Evolutionary conservation across 2,888 invertebrate species (phyloP).

Genomic region (Drosophila testacea): DNA sequence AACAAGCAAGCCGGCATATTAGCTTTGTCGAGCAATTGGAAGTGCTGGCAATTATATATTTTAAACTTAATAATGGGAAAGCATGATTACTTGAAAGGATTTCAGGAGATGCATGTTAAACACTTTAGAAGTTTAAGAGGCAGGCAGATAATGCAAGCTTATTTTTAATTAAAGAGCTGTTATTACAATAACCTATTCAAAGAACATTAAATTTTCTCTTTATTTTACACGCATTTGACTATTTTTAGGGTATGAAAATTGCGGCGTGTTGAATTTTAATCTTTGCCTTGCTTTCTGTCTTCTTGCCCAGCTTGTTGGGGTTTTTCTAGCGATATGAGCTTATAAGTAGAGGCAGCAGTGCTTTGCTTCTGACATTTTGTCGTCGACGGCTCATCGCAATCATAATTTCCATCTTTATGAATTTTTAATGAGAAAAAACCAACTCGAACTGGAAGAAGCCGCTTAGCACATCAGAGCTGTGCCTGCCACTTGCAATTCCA

Average conservation of each 20-base stretch:
- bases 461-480: slow-evolving; percentile 39
- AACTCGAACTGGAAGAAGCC: slow-evolving; percentile 44
- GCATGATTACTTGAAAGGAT: not conserved
- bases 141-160: not conserved
- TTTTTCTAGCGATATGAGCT: slow-evolving; percentile 21
- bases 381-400: slow-evolving; percentile 75
- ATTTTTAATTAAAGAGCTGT: not conserved
- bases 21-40: not conserved
- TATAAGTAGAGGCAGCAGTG: slow-evolving; percentile 24
- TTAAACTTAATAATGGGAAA: not conserved
- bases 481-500: slow-evolving; percentile 74
- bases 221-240: not conserved
- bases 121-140: not conserved
- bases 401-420: slow-evolving; percentile 81
- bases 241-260: slow-evolving; percentile 21
- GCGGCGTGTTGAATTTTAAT: not conserved
- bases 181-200: not conserved
- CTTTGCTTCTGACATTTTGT: slow-evolving; percentile 73
- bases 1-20: not conserved
- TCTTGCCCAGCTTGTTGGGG: not conserved
- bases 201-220: not conserved
- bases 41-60: not conserved
- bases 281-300: not conserved
- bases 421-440: slow-evolving; percentile 78
- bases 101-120: not conserved